Conservation (phyloP, 2,888 invertebrate genomes). For the Nomada ferruginata region DNA sequence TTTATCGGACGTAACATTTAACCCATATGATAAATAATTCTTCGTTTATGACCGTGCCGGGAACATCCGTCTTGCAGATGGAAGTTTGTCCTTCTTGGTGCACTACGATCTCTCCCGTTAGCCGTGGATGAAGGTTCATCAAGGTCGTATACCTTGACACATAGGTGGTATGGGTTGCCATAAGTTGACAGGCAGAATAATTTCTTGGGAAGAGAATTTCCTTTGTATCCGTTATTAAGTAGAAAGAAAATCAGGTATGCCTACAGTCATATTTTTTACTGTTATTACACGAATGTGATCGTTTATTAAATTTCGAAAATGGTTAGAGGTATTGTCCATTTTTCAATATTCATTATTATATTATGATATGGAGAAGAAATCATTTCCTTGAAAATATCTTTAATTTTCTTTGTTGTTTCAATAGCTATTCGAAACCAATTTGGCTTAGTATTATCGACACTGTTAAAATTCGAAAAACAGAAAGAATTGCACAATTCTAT, state of each 20-base stretch:
- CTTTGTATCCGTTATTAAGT: neutral
- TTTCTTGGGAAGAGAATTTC: neutral
- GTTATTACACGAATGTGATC: too few relatives aligned
- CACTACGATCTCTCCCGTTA: slow-evolving; percentile 48
- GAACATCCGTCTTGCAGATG: slow-evolving; percentile 43
- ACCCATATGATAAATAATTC: slow-evolving; percentile 66
- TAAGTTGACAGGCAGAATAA: slow-evolving; percentile 18
- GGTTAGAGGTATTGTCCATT: neutral
- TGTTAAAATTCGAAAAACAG: too few relatives aligned
- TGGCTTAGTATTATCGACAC: too few relatives aligned
- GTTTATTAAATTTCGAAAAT: too few relatives aligned
- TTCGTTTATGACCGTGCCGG: slow-evolving; percentile 32
- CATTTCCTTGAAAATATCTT: too few relatives aligned
- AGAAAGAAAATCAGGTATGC: neutral
- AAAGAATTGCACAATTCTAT: too few relatives aligned
- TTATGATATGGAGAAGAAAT: neutral
- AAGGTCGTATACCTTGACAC: slow-evolving; percentile 39
- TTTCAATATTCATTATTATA: neutral
- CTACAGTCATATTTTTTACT: neutral
- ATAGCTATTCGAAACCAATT: too few relatives aligned
- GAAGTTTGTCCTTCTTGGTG: slow-evolving; percentile 42
- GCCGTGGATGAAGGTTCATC: slow-evolving; percentile 45
- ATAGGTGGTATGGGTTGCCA: slow-evolving; percentile 3
- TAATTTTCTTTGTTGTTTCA: too few relatives aligned
- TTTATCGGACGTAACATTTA: slow-evolving; percentile 64